A percentile compares a stretch with the other conserved stretches of the same genome.
These are phyloP conservation scores for Hipparchia semele DNA, from an alignment of 2,888 invertebrate species.

Conservation along the genomic window DNA sequence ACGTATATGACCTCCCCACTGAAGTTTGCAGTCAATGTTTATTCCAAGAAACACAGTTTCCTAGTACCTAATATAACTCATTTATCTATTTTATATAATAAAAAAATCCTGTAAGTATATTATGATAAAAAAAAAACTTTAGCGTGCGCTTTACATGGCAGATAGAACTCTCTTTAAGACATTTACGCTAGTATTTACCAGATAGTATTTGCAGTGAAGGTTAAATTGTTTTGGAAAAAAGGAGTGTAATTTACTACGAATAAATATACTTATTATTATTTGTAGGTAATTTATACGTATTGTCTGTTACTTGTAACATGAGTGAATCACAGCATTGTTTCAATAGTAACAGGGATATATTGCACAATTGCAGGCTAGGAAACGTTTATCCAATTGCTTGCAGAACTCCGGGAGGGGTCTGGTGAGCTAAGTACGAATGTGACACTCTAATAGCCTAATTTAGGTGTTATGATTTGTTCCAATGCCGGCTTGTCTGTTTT, in stretches of 20 bases:
- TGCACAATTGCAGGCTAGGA: conserved; percentile 50
- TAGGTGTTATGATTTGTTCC: conserved; percentile 7
- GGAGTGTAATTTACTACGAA: too few species aligned
- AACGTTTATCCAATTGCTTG: conserved; percentile 60
- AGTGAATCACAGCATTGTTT: conserved; percentile 32
- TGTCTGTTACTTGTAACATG: background rate
- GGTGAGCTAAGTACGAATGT: conserved; percentile 38
- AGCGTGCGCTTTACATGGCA: too few species aligned
- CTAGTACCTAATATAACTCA: too few species aligned
- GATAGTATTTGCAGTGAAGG: background rate
- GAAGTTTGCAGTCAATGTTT: too few species aligned
- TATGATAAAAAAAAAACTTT: too few species aligned
- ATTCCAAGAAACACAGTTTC: too few species aligned
- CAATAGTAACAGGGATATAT: conserved; percentile 19
- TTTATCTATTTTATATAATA: too few species aligned
- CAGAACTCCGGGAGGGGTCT: conserved; percentile 37
- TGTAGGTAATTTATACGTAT: too few species aligned
- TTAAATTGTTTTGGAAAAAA: background rate
- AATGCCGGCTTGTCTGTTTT: background rate
- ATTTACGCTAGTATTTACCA: background rate
- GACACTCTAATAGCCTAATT: conserved; percentile 32
- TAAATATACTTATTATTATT: too few species aligned
- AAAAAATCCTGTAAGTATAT: too few species aligned
- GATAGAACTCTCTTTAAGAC: too few species aligned
- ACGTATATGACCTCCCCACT: too few species aligned